These are phyloP conservation scores for Diplolepis rosae DNA, from an alignment of 2,888 invertebrate species.

Conservation along the genomic window DNA sequence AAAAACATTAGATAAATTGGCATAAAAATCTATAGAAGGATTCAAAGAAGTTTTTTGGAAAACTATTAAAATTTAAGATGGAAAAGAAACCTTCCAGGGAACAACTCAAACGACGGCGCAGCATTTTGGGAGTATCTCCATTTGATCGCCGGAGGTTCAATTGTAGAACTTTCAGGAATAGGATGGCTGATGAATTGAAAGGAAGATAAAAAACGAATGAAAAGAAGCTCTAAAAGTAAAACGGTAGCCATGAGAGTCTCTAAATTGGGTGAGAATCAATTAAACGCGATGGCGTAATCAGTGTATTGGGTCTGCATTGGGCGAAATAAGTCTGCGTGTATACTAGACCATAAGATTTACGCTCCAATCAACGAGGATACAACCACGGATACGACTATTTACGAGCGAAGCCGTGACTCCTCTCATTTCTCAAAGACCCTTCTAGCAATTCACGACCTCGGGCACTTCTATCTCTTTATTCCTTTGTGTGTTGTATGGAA, in stretches of 20 bases:
- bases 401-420: constrained; percentile 67
- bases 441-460: constrained; percentile 35
- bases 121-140: no score
- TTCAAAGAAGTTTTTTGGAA: no score
- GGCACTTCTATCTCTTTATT: constrained; percentile 31
- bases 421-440: constrained; percentile 53
- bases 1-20: no score
- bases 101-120: no score
- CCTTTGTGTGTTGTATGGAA: neutral
- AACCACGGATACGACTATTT: constrained; percentile 69
- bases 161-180: neutral
- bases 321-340: constrained; percentile 48
- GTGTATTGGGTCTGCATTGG: constrained; percentile 57
- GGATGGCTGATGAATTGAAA: constrained; percentile 12
- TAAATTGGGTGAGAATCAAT: constrained; percentile 71
- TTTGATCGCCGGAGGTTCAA: neutral
- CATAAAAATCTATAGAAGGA: no score
- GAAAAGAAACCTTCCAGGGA: no score
- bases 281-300: constrained; percentile 69
- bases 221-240: constrained; percentile 47
- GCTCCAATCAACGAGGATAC: constrained; percentile 69
- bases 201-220: constrained; percentile 22
- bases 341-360: constrained; percentile 66
- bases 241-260: constrained; percentile 48
- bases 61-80: no score